Evolutionary conservation across 2,888 invertebrate genomes (phyloP).

Genomic region (Ennomos erosarius): DNA sequence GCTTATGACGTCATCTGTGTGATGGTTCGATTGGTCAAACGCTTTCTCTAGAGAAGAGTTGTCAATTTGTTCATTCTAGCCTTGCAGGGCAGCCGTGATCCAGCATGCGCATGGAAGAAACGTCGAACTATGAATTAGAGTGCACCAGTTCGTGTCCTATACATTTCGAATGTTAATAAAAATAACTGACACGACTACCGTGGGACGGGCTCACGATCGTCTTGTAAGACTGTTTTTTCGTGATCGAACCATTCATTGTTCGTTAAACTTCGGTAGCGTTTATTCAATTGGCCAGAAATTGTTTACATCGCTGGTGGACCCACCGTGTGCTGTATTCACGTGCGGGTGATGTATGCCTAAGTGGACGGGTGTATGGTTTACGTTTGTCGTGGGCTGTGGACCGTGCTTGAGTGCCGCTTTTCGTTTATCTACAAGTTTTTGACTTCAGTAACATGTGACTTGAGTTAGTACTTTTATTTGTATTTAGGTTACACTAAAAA

Average conservation of each 20-base stretch:
- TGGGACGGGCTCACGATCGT: conserved; percentile 71
- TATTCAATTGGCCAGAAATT: conserved; percentile 77
- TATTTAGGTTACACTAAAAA: no score
- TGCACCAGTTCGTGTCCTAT: conserved; percentile 13
- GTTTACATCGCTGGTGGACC: conserved; percentile 59
- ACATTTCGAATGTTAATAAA: conserved; percentile 25
- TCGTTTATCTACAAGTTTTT: conserved; percentile 1
- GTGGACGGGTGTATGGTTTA: conserved; percentile 26
- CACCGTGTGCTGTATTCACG: conserved; percentile 62
- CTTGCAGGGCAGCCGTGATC: no score
- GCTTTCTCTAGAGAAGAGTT: no score
- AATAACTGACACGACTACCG: conserved; percentile 70
- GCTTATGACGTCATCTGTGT: no score
- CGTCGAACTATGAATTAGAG: conserved; percentile 8
- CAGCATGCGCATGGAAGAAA: no score
- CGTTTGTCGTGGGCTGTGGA: conserved; percentile 27
- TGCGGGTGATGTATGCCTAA: conserved; percentile 39
- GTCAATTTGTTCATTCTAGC: no score
- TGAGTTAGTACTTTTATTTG: no score
- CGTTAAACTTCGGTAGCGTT: conserved; percentile 64
- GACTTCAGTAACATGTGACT: background rate
- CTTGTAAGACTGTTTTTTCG: conserved; percentile 84
- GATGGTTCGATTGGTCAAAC: no score
- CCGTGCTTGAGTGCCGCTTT: conserved; percentile 4
- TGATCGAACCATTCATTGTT: conserved; percentile 81